These are phyloP conservation scores for Aculops lycopersici DNA, from an alignment of 1,140 invertebrate species.

Conservation along the genomic window DNA sequence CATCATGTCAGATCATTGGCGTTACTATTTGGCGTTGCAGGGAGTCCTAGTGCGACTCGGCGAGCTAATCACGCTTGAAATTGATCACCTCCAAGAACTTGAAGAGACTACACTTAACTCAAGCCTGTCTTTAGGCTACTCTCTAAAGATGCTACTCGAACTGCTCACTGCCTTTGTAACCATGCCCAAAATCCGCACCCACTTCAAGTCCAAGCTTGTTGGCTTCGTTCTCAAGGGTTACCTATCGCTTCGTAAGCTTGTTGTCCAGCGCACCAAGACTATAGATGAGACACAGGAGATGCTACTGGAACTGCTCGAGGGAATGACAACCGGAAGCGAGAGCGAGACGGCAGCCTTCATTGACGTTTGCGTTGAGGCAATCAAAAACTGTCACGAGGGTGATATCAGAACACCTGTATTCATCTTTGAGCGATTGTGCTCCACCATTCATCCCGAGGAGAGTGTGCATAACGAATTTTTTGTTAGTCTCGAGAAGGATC, in stretches of 20 bases:
- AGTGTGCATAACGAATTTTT: constrained; percentile 88
- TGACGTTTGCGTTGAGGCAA: constrained; percentile 78
- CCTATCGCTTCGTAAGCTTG: constrained; percentile 49
- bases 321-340: constrained; percentile 81
- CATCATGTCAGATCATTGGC: constrained; percentile 33
- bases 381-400: constrained; percentile 60
- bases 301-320: constrained; percentile 62
- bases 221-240: constrained; percentile 71
- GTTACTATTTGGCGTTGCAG: constrained; percentile 41
- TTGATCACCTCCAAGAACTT: constrained; percentile 42
- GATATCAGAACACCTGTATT: constrained; percentile 85
- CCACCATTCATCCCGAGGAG: constrained; percentile 86
- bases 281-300: constrained; percentile 92
- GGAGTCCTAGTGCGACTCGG: constrained; percentile 53
- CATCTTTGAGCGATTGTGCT: constrained; percentile 71
- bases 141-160: constrained; percentile 51
- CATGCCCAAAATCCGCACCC: constrained; percentile 34
- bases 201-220: constrained; percentile 59
- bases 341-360: constrained; percentile 85
- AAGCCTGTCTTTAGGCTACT: constrained; percentile 66
- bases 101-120: constrained; percentile 71
- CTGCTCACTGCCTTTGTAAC: constrained; percentile 37
- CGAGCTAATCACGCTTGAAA: constrained; percentile 50
- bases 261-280: constrained; percentile 67
- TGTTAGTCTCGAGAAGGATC: constrained; percentile 80